Base-by-base conservation (phyloP, 2,888 invertebrate genomes). In the Ormyrus pomaceus region DNA sequence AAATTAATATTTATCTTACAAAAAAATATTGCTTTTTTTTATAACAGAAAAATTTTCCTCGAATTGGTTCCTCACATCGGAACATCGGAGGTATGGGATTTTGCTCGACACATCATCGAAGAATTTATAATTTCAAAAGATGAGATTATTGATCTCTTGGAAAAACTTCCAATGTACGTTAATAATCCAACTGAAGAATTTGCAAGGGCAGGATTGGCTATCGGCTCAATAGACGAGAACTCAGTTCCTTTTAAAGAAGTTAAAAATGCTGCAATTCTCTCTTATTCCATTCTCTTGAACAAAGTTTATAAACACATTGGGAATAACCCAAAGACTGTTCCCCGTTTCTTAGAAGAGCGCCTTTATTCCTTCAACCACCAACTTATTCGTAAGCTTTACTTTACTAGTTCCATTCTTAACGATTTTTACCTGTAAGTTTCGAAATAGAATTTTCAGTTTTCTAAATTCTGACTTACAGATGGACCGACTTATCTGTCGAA, bases 31-130 rank as follows among this genome's bases (percentile, higher is more conserved):
- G 34, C 34, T 34, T 3, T 34, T 34, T 45, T 50, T 46, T 10
- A 19, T 62, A 9, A 5, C 66, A 88, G 88, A 66, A 86, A 88
- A 19, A 82, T 92, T 45, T 92, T 91, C 83, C 84, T 91, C 72
- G 87, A 91, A 77, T 85, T 92, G 73, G 80, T 92, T n/a, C 91
- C 92, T 1, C 87, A 91, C 79, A 89, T 92, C 45, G 92, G 93
- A 11, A 92, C 92, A 6, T 84, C 87, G 58, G 90, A 91, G 4
- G 88, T 91, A 0, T 88, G 89, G 53, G 83, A 88, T 45, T 91
- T 92, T 68, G 89, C 91, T 9, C 86, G 88, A 74, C 88, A 91
- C 72, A 82, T 91, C 6, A 86, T 92, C 1, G 86, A 13, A 83
- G 87, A 6, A 85, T 87, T 88, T 81, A 13, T 46, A 45, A 9